Evolutionary conservation across 2,888 invertebrate genomes (phyloP), one percentile per base, ranked within the genome.

Genomic region (Cephus nigrinus): DNA sequence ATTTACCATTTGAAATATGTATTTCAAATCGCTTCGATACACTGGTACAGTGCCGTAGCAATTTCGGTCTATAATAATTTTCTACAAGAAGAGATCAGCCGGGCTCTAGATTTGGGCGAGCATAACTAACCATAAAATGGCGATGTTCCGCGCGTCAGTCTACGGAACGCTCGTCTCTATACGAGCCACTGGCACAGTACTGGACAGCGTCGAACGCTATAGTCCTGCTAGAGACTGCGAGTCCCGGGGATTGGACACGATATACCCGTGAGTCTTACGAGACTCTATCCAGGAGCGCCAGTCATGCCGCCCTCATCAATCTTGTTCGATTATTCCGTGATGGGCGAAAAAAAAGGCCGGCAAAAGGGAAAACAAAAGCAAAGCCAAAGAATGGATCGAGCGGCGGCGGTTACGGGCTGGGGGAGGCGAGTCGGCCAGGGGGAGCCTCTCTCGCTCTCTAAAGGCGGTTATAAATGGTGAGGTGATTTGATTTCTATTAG

Each of bases 321-420:
- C 91, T 91, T 91, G 89, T 91, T 91, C 91, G 91, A 91, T 91
- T 91, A 91, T 91, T 91, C 86, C 90, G 86, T 89, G 91, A 91
- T 90, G 91, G 89, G 86, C 86, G 88, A 87, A 87, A 87, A 89
- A 87, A 86, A 87, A 81, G 82, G 78, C 80, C 40, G 78, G 82
- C 79, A 68, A 83, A 82, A 82, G 80, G 78, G 40, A 55, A 55
- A 77, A 79, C 77, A 72, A 55, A 73, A 76, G 78, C 76, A 80
- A 83, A 73, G 81, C 84, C 83, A 85, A 82, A 86, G 82, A 88
- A 85, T 84, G 83, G 81, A 76, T 76, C 74, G 77, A 77, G 68
- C 68, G 74, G 68, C 55, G 73, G 40, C 32, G 32, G 55, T 72
- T 30, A 75, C 77, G 77, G 73, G 75, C 76, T 75, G 75, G 71